phyloP scores from a whole-genome alignment of 2,888 invertebrate genomes.

The Hipparchia sbordonii region DNA sequence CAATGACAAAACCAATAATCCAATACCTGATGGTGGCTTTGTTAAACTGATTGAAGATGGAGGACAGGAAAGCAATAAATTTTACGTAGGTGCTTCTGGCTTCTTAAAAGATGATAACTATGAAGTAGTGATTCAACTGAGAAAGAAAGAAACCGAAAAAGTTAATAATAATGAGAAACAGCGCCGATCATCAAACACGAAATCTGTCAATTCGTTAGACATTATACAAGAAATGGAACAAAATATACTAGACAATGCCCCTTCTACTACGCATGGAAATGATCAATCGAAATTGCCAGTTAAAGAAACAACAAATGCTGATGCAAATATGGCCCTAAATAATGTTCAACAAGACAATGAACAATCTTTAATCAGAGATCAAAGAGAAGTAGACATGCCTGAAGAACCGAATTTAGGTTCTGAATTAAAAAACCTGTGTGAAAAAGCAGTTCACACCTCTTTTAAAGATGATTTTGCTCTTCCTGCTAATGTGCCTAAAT shows the following conservation, averaged over 20 bases:
- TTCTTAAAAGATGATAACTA: conserved; percentile 68
- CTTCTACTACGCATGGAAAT: conserved; percentile 6
- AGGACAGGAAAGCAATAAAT: conserved; percentile 63
- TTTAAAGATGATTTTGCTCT: conserved; percentile 49
- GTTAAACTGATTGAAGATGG: conserved; percentile 61
- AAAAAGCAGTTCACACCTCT: conserved; percentile 53
- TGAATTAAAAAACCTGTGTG: conserved; percentile 34
- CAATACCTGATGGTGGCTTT: conserved; percentile 51
- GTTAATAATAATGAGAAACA: background rate
- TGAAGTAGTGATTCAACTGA: conserved; percentile 73
- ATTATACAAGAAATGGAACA: conserved; percentile 1
- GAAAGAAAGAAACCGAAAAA: conserved; percentile 59
- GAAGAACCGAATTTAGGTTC: conserved; percentile 10
- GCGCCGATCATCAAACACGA: background rate
- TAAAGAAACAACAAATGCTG: conserved; percentile 3
- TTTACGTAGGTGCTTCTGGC: conserved; percentile 69
- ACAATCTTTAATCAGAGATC: conserved; percentile 29
- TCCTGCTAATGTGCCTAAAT: conserved; percentile 45
- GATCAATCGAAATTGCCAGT: background rate
- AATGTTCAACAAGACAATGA: conserved; percentile 8
- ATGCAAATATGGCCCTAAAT: background rate
- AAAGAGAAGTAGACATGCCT: conserved; percentile 15
- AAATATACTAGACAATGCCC: conserved; percentile 4
- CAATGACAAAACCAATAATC: conserved; percentile 49
- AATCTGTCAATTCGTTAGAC: conserved; percentile 1